A percentile compares a stretch with the other conserved stretches of the same genome.
Evolutionary conservation across 2,888 invertebrate species (phyloP).

Genomic region (Anodontia alba): DNA sequence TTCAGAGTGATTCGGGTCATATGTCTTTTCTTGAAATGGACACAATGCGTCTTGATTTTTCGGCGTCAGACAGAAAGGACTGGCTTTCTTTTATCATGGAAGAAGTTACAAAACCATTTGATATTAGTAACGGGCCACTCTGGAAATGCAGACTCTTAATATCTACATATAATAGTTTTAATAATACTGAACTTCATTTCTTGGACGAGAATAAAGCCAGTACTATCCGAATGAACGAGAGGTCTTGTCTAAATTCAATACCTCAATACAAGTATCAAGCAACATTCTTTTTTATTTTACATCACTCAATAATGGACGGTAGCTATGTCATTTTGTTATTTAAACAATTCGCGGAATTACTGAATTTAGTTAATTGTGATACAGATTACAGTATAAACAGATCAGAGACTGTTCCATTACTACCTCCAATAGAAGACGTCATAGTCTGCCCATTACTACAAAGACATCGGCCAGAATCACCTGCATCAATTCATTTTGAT

Average conservation of each 20-base stretch:
- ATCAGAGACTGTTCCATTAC: background rate
- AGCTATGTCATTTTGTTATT: slow-evolving; percentile 52
- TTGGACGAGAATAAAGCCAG: no score
- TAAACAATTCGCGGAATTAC: slow-evolving; percentile 44
- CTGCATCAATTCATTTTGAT: background rate
- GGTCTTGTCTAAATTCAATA: no score
- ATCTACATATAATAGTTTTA: background rate
- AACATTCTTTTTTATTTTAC: slow-evolving; percentile 49
- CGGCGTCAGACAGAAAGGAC: slow-evolving; percentile 21
- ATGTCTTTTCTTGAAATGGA: slow-evolving; percentile 32
- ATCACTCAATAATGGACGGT: slow-evolving; percentile 57
- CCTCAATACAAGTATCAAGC: no score
- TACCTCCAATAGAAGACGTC: background rate
- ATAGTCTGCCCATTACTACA: background rate
- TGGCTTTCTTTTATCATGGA: slow-evolving; percentile 49
- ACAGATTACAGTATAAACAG: background rate
- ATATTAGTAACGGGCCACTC: slow-evolving; percentile 23
- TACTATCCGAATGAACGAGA: no score
- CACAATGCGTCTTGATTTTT: slow-evolving; percentile 28
- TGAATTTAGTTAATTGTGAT: slow-evolving; percentile 13
- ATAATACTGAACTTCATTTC: background rate
- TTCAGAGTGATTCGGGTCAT: slow-evolving; percentile 1
- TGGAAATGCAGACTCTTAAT: slow-evolving; percentile 43
- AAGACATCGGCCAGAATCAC: background rate
- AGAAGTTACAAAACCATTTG: slow-evolving; percentile 38